Conservation (phyloP, 2,888 invertebrate genomes). For the Drosophila neutralis region DNA sequence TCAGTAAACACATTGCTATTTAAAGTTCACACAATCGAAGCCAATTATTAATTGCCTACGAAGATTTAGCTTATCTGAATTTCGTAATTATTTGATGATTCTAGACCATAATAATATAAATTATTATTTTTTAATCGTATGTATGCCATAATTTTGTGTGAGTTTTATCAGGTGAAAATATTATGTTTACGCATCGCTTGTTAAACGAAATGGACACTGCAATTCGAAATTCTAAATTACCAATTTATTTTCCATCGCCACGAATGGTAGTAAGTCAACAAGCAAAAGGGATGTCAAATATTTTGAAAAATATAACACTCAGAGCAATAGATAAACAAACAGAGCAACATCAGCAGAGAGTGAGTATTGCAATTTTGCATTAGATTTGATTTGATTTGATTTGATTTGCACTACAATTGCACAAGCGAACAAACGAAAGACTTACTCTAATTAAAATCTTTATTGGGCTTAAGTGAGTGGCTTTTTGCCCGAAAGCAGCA, state of each 20-base stretch:
- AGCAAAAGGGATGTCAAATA: not conserved
- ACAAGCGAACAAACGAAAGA: conserved; percentile 63
- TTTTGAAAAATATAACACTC: not conserved
- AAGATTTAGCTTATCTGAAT: not conserved
- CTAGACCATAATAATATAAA: not conserved
- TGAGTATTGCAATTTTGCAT: conserved; percentile 6
- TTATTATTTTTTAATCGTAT: not conserved
- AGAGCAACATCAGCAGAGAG: conserved; percentile 4
- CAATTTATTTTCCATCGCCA: conserved; percentile 44
- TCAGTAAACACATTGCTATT: not conserved
- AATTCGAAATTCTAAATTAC: conserved; percentile 35
- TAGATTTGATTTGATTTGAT: conserved; percentile 48
- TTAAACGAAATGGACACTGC: conserved; percentile 45
- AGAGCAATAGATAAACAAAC: not conserved
- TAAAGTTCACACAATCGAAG: not conserved
- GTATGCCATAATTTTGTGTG: not conserved
- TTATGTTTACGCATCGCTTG: conserved; percentile 33
- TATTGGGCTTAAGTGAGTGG: conserved; percentile 29
- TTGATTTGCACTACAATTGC: conserved; percentile 73
- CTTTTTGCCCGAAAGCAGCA: conserved; percentile 11
- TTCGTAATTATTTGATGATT: not conserved
- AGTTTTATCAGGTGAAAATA: not conserved
- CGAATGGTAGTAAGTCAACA: conserved; percentile 37
- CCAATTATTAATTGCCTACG: not conserved
- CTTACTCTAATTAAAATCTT: conserved; percentile 64